Conservation (phyloP, 2,888 invertebrate species). For the Myopa testacea region DNA sequence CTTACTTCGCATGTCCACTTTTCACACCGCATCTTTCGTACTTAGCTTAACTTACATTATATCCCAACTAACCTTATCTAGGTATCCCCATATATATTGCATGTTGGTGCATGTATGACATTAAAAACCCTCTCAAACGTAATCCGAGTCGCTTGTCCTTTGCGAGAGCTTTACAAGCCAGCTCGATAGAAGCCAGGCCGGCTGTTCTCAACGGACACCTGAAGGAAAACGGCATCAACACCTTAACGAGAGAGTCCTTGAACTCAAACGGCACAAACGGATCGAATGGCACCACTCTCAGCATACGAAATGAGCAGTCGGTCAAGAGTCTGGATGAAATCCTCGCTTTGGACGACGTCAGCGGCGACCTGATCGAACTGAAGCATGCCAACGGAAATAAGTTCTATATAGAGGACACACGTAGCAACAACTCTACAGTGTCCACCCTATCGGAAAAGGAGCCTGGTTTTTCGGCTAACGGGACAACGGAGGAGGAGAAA, state of each 20-base stretch:
- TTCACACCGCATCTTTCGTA: not conserved
- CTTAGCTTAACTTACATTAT: too few relatives aligned
- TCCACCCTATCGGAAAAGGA: constrained; percentile 40
- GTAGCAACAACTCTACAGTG: constrained; percentile 49
- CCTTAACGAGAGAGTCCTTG: constrained; percentile 3
- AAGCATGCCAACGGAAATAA: constrained; percentile 62
- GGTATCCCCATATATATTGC: constrained; percentile 62
- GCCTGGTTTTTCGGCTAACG: constrained; percentile 9
- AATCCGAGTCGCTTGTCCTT: constrained; percentile 56
- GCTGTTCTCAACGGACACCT: constrained; percentile 40
- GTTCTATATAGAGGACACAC: constrained; percentile 59
- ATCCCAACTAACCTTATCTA: constrained; percentile 43
- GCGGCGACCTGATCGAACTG: constrained; percentile 58
- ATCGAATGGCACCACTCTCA: constrained; percentile 36
- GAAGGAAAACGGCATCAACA: constrained; percentile 41
- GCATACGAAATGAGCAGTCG: constrained; percentile 46
- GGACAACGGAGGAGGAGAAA: constrained; percentile 57
- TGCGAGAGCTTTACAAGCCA: constrained; percentile 48
- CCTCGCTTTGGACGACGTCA: constrained; percentile 57
- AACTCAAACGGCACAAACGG: constrained; percentile 20
- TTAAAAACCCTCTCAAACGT: constrained; percentile 53
- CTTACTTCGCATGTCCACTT: not conserved
- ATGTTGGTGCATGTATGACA: constrained; percentile 62
- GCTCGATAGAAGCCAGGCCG: not conserved
- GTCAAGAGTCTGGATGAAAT: constrained; percentile 61